Evolutionary conservation across 2,888 invertebrate species (phyloP), one percentile per base, ranked within the genome.

Genomic region (Congeria kusceri): DNA sequence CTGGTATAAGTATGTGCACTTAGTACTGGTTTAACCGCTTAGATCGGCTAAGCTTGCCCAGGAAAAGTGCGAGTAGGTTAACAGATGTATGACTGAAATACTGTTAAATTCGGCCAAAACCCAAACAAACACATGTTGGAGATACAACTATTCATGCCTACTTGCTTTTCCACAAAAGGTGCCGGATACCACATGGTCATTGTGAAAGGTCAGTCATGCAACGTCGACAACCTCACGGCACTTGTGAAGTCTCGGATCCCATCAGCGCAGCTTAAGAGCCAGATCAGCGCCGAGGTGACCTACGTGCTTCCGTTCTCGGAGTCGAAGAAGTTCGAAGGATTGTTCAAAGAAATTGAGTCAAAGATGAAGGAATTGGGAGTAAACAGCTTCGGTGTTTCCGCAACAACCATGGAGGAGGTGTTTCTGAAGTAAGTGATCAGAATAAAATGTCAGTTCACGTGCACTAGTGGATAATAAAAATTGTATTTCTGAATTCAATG

Each of bases 371-470:
- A 92, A 0, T 94, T 97, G 23, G 95, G 95, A 13, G 95, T 97
- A 64, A 95, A 95, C 79, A 96, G 97, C 89, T 98, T 96, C 92
- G 98, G 98, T 7, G 95, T 97, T 27, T 95, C 96, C 13, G 95
- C 97, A 20, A 97, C 97, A 0, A 97, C 97, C 0, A 94, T 98
- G 94, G 98, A 98, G 94, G 98, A 98, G 94, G 98, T 98, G 7
- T 93, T 93, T 76, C 83, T 93, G 13, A 92, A 91, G 93, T 92
- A 79, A 80, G 87, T 81, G 11, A 39, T 7, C 15, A 9, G 3
- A 15, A 39, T 39, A 15, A 39, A 39, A 39, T 39, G 9, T 39
- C 15, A 13, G 39, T 39, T 39, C 11, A 5, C 39, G 15, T 39
- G 39, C 15, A 39, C 15, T 7, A 39, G 11, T 39, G 9, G 39